Percentiles rank a stretch among this genome's conserved stretches.
These are phyloP conservation scores for Copsychus sechellarum DNA, from an alignment of 2,113 vertebrate species.

Conservation along the genomic window DNA sequence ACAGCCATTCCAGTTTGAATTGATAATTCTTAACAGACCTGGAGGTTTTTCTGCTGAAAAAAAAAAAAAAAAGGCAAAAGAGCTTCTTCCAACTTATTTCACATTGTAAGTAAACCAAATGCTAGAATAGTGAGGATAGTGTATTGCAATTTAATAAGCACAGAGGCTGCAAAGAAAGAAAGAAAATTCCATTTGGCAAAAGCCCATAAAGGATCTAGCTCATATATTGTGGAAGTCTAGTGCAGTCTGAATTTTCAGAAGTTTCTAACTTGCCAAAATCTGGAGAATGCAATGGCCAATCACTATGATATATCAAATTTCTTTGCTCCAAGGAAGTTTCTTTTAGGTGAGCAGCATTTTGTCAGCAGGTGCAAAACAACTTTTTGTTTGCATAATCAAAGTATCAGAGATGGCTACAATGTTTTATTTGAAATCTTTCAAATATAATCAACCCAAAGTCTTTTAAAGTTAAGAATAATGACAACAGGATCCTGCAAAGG, in stretches of 20 bases:
- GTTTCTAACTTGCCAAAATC: neutral
- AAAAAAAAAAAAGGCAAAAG: no score
- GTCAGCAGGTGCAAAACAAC: neutral
- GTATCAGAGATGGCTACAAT: neutral
- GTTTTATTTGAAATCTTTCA: neutral
- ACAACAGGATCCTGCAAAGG: neutral
- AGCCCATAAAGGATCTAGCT: neutral
- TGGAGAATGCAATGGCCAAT: neutral
- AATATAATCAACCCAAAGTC: neutral
- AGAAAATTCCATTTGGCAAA: neutral
- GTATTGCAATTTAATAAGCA: neutral
- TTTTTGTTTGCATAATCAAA: neutral
- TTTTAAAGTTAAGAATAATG: neutral
- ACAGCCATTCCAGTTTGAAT: neutral
- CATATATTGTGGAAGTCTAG: neutral
- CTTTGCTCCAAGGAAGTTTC: neutral
- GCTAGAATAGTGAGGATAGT: neutral
- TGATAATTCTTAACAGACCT: neutral
- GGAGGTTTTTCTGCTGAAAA: rapidly evolving
- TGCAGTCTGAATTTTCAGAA: neutral
- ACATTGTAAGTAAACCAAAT: neutral
- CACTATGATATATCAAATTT: neutral
- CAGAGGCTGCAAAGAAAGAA: neutral
- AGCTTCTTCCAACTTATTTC: neutral
- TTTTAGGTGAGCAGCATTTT: neutral